Evolutionary conservation across 2,797 vertebrate species (phyloP).

Genomic region (Xenops minutus): DNA sequence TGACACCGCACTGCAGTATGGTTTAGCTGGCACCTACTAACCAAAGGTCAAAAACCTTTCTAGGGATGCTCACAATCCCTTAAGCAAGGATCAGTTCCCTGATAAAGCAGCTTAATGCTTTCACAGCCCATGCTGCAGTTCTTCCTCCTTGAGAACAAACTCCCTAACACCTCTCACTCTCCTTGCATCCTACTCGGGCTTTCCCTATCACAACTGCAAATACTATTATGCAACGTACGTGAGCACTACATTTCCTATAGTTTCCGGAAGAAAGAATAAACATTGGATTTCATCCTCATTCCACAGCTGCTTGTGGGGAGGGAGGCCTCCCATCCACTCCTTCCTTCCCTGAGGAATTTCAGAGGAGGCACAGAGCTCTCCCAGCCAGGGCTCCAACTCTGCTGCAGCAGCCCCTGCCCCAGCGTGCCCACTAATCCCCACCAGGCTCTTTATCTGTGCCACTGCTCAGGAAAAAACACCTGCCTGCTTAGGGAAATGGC

Average conservation of each 20-base stretch:
- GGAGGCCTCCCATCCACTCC: slow-evolving; percentile 29
- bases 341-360: slow-evolving; percentile 44
- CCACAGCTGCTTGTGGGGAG: slow-evolving; percentile 55
- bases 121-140: background rate
- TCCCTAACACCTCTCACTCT: background rate
- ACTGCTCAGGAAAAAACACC: background rate
- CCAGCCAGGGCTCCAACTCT: background rate
- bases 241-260: slow-evolving; percentile 43
- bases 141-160: fast-evolving
- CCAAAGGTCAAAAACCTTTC: background rate
- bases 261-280: slow-evolving; percentile 60
- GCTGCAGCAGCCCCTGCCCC: background rate
- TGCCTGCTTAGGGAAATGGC: background rate
- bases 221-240: background rate
- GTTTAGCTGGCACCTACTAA: background rate
- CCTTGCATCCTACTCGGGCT: fast-evolving
- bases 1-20: background rate
- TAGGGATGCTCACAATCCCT: background rate
- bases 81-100: background rate
- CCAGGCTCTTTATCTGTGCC: background rate
- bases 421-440: background rate
- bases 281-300: slow-evolving; percentile 59
- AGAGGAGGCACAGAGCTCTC: background rate
- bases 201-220: background rate
- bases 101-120: background rate